These are phyloP conservation scores for Drosophila varians DNA, from an alignment of 1,140 invertebrate genomes.

Conservation along the genomic window DNA sequence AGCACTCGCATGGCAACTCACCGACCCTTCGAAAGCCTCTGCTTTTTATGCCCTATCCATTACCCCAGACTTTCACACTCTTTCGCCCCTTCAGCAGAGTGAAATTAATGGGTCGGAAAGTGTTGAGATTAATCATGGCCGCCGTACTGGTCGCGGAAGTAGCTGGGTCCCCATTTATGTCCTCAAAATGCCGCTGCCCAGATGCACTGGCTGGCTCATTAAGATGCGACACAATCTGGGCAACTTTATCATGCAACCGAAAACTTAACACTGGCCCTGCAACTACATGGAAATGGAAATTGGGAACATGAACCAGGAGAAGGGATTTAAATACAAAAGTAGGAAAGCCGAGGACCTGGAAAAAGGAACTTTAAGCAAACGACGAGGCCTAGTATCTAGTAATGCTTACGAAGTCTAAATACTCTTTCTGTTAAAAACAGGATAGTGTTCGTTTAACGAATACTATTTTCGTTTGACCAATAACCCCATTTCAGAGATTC, in stretches of 20 bases:
- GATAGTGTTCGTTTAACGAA: too few relatives aligned
- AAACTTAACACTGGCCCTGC: conserved; percentile 47
- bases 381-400: neutral
- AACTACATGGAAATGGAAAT: conserved; percentile 63
- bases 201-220: conserved; percentile 66
- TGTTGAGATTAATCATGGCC: conserved; percentile 79
- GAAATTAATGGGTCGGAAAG: conserved; percentile 80
- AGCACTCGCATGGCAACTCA: conserved; percentile 50
- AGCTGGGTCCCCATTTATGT: conserved; percentile 36
- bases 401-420: neutral
- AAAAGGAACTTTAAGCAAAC: conserved; percentile 51
- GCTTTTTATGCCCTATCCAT: conserved; percentile 27
- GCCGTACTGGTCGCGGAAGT: conserved; percentile 48
- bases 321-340: conserved; percentile 10
- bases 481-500: too few relatives aligned
- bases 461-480: too few relatives aligned
- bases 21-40: conserved; percentile 15
- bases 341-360: conserved; percentile 43
- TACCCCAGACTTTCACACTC: conserved; percentile 10
- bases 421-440: neutral
- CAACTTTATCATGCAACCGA: conserved; percentile 65
- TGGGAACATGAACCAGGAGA: conserved; percentile 30
- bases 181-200: conserved; percentile 9
- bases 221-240: conserved; percentile 69
- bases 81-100: conserved; percentile 23